phyloP scores from a whole-genome alignment of 2,888 invertebrate species.

The Lacanobia wlatinum region DNA sequence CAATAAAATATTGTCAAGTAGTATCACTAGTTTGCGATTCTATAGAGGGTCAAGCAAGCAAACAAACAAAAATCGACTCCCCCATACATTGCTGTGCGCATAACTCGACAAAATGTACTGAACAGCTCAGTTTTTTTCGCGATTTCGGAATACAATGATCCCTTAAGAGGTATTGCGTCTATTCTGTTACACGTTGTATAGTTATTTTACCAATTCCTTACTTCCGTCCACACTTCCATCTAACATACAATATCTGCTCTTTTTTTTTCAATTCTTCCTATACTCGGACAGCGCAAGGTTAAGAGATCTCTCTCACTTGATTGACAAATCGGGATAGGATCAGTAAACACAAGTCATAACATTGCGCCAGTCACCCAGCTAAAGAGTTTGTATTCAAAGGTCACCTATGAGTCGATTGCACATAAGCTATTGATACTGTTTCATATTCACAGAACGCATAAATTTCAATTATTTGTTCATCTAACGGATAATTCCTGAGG shows the following conservation, averaged over 20 bases:
- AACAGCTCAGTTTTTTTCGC: no score
- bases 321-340: slow-evolving; percentile 2
- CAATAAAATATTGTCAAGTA: no score
- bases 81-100: no score
- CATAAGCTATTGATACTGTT: slow-evolving; percentile 13
- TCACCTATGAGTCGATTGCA: neutral
- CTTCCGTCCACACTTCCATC: neutral
- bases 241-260: neutral
- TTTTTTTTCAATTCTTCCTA: neutral
- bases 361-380: slow-evolving; percentile 2
- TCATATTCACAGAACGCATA: neutral
- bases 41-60: no score
- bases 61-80: no score
- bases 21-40: no score
- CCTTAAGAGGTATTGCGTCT: no score
- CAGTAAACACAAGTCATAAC: neutral
- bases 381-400: neutral
- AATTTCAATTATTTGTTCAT: neutral
- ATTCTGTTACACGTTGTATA: neutral
- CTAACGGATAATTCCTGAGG: neutral
- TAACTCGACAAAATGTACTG: no score
- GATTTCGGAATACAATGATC: no score
- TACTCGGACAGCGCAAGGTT: neutral
- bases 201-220: neutral
- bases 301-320: neutral